Percentiles rank a stretch among this genome's conserved stretches.
Evolutionary conservation across 2,797 vertebrate species (phyloP).

Genomic region (Xenentodon cancila): DNA sequence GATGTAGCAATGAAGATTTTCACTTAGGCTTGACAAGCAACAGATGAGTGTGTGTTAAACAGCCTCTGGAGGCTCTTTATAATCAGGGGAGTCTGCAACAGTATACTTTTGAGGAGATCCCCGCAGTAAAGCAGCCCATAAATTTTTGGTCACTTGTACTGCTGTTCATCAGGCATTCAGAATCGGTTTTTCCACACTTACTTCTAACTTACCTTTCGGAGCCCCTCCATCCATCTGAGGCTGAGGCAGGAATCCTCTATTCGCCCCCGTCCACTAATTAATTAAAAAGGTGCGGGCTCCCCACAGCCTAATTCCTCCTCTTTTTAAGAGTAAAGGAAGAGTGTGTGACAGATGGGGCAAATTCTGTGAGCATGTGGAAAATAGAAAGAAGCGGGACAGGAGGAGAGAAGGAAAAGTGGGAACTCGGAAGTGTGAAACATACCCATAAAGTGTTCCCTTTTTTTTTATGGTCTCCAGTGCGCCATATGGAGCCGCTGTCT

Average conservation of each 20-base stretch:
- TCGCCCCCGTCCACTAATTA: conserved; percentile 54
- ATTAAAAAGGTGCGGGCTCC: conserved; percentile 36
- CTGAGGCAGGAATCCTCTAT: conserved; percentile 63
- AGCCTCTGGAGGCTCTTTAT: conserved; percentile 58
- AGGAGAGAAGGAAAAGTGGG: conserved; percentile 61
- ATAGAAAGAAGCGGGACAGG: conserved; percentile 31
- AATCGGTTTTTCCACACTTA: conserved; percentile 64
- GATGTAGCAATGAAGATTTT: conserved; percentile 39
- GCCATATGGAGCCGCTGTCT: conserved; percentile 81
- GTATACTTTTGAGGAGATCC: conserved; percentile 71
- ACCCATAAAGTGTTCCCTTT: conserved; percentile 79
- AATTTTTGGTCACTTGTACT: conserved; percentile 59
- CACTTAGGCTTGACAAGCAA: conserved; percentile 62
- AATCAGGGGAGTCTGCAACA: conserved; percentile 56
- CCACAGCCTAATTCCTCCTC: conserved; percentile 52
- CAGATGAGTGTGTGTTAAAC: conserved; percentile 65
- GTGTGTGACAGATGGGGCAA: conserved; percentile 50
- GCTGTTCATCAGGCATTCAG: conserved; percentile 47
- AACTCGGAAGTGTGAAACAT: conserved; percentile 85
- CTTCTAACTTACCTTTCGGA: conserved; percentile 66
- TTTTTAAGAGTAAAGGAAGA: conserved; percentile 38
- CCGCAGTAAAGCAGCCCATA: conserved; percentile 58
- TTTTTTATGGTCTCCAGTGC: conserved; percentile 75
- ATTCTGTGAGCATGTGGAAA: conserved; percentile 47
- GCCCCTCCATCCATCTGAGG: conserved; percentile 62